These are phyloP conservation scores for Archips xylosteana DNA, from an alignment of 2,888 invertebrate genomes.

Conservation along the genomic window DNA sequence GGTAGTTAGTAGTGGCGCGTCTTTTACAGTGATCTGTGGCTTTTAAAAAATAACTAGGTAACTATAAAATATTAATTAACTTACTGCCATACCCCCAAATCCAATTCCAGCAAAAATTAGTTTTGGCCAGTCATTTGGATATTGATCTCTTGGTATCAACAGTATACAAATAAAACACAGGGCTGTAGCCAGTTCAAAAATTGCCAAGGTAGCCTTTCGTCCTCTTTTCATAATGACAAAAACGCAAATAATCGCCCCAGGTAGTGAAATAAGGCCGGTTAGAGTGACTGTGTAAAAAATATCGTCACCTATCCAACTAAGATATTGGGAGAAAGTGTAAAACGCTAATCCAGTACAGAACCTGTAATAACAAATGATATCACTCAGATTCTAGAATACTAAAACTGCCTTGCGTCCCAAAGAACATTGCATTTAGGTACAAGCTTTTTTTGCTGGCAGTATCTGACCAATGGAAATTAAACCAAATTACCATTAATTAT, in stretches of 20 bases:
- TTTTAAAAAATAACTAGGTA: neutral
- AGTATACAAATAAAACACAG: constrained; percentile 81
- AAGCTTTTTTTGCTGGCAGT: too few relatives aligned
- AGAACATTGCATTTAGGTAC: neutral
- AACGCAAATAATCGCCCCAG: constrained; percentile 83
- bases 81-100: constrained; percentile 88
- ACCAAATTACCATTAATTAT: too few relatives aligned
- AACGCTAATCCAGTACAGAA: constrained; percentile 85
- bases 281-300: constrained; percentile 83
- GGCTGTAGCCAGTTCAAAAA: constrained; percentile 77
- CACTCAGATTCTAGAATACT: too few relatives aligned
- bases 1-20: too few relatives aligned
- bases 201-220: constrained; percentile 78
- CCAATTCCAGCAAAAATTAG: constrained; percentile 86
- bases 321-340: constrained; percentile 86
- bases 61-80: constrained; percentile 47
- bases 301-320: constrained; percentile 82
- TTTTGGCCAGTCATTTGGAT: constrained; percentile 81
- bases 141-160: constrained; percentile 74
- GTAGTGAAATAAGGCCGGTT: constrained; percentile 82
- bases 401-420: too few relatives aligned
- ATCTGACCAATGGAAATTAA: too few relatives aligned
- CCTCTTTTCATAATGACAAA: constrained; percentile 79
- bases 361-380: constrained; percentile 65
- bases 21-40: too few relatives aligned